Conservation (phyloP, 1,140 invertebrate genomes). For the Cyphomyrmex costatus region DNA sequence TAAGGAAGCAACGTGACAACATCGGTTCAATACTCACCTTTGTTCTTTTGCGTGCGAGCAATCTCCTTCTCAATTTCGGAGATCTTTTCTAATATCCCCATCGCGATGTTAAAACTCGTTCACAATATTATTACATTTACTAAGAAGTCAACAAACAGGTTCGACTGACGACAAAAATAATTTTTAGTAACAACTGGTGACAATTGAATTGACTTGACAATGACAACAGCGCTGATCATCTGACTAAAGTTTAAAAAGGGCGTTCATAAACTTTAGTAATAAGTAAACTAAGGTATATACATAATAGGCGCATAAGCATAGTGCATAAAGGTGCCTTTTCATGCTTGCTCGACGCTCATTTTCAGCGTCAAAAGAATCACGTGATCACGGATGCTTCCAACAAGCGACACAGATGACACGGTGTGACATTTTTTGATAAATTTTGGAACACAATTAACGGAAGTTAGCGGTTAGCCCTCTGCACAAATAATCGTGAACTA, state of each 20-base stretch:
- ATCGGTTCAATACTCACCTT: slow-evolving; percentile 90
- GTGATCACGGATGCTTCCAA: no score
- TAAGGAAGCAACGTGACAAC: slow-evolving; percentile 51
- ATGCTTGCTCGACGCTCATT: no score
- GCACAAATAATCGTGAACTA: no score
- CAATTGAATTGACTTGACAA: background rate
- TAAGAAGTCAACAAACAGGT: slow-evolving; percentile 18
- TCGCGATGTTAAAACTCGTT: slow-evolving; percentile 81
- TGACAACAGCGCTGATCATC: background rate
- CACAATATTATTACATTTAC: slow-evolving; percentile 56
- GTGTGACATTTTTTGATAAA: no score
- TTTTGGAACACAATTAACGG: no score
- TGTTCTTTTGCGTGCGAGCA: slow-evolving; percentile 99
- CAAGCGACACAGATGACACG: no score
- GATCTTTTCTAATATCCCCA: slow-evolving; percentile 99
- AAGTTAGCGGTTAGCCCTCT: no score
- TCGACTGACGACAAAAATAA: background rate
- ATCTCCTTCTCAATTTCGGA: slow-evolving; percentile 99
- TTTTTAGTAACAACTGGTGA: background rate
- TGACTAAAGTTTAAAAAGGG: background rate
- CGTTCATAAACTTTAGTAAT: no score
- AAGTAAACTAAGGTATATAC: no score
- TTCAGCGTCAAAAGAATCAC: no score
- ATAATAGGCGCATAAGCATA: no score
- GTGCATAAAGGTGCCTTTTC: no score